Base-by-base conservation (phyloP, 2,113 vertebrate species). In the Callionymus lyra region DNA sequence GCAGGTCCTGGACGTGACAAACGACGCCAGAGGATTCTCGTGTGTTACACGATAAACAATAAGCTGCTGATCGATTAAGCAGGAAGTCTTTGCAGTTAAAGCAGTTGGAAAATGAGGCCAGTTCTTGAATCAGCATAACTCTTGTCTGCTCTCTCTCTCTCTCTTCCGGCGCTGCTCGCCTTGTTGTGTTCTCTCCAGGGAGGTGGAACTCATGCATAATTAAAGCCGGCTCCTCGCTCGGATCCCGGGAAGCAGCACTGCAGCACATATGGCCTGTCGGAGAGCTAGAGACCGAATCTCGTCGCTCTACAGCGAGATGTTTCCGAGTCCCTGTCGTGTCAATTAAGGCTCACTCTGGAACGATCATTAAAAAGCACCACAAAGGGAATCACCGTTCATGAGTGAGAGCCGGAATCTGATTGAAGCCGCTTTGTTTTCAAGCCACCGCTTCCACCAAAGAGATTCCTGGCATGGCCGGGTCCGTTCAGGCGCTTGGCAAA, bases 161-260 rank as follows among this genome's bases (percentile, higher is more conserved):
- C 57, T 60, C 17, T 75, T 76, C 42, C 17, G 50, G 65, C 76
- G 56, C 58, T 74, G 59, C 75, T 44, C 41, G 73, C 75, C 69
- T 74, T 54, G 76, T 75, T 81, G 77, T 74, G 53, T 60, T 47
- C 57, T 79, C 83, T 76, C 81, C 21, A 2, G 79, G 73, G 82
- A 84, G 77, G 73, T 60, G 69, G 65, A 65, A 38, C 77, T 81
- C 83, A 86, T 85, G 79, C 79, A 86, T 86, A 84, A 85, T 86
- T 85, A 85, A 86, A 59, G 65, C 59, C 4, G 49, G 48, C 67
- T 72, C 64, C 74, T 76, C 74, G 68, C 77, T 68, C 13, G 59
- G 70, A 82, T 72, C 75, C 65, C 50, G 40, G 61, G 59, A 56
- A 77, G 50, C 76, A 53, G 59, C 68, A 49, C 59, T 68, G 68